A percentile compares a stretch with the other conserved stretches of the same genome.
Conservation (phyloP, 2,113 vertebrate genomes). For the Myiagra hebetior region DNA sequence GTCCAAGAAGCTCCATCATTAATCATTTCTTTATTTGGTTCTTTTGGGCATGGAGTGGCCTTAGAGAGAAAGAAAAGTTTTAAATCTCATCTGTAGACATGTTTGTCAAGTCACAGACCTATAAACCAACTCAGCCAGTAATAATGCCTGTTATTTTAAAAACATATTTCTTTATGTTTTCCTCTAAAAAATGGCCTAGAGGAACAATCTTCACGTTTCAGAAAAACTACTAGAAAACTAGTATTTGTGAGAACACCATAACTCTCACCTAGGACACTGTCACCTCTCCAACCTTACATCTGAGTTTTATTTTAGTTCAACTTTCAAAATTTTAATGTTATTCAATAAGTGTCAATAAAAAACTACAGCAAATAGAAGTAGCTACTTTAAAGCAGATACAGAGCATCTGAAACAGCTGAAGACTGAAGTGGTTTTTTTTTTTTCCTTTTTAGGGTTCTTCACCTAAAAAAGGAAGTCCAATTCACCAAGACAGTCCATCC, state of each 20-base stretch:
- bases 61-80: constrained; percentile 56
- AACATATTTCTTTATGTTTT: neutral
- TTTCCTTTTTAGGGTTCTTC: neutral
- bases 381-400: neutral
- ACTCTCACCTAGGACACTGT: neutral
- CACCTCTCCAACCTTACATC: neutral
- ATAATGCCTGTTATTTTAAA: neutral
- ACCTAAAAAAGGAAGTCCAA: neutral
- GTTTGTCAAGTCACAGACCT: neutral
- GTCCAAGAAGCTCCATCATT: constrained; percentile 99
- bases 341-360: neutral
- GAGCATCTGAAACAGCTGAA: neutral
- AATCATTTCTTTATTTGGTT: constrained; percentile 99
- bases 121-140: neutral
- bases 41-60: constrained; percentile 99
- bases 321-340: neutral
- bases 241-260: neutral
- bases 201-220: neutral
- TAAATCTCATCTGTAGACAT: neutral
- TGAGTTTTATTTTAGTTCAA: neutral
- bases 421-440: neutral
- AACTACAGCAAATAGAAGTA: neutral
- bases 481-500: no score
- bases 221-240: neutral
- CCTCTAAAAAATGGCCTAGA: neutral